Evolutionary conservation across 92 coral and sea anemone species (phyloP).

Genomic region (Porites cylindrica): DNA sequence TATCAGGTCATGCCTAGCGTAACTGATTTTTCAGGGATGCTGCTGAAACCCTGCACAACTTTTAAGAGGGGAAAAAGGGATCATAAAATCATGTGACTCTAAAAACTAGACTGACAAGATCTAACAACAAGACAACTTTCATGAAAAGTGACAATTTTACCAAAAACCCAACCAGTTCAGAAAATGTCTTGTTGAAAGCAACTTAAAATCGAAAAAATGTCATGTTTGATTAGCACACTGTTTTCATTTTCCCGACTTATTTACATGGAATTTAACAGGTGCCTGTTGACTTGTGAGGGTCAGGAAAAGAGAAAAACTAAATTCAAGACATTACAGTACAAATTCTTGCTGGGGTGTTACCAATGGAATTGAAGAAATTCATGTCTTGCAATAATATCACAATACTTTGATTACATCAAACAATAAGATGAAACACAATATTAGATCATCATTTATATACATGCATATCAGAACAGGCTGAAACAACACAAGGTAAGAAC

Average conservation of each 20-base stretch:
- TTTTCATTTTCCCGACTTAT: not conserved
- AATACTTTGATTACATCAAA: not conserved
- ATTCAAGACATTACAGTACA: not conserved
- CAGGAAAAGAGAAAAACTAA: not conserved
- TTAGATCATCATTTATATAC: not conserved
- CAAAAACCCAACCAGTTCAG: not conserved
- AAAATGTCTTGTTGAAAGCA: not conserved
- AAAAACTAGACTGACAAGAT: too few relatives aligned
- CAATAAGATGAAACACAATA: not conserved
- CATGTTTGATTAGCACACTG: not conserved
- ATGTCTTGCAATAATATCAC: not conserved
- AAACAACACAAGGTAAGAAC: not conserved
- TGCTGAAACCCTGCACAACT: not conserved
- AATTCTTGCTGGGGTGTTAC: slow-evolving; percentile 11
- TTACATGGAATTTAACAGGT: not conserved
- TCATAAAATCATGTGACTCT: too few relatives aligned
- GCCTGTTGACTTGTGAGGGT: not conserved
- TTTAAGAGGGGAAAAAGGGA: not conserved
- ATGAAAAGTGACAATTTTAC: not conserved
- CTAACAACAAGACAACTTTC: not conserved
- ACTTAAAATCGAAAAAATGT: not conserved
- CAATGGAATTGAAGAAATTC: slow-evolving; percentile 38
- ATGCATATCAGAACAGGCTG: not conserved
- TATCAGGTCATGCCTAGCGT: too few relatives aligned
- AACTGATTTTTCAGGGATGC: not conserved